Evolutionary conservation across 2,113 vertebrate genomes (phyloP).

Genomic region (Cyprinodon variegatus): DNA sequence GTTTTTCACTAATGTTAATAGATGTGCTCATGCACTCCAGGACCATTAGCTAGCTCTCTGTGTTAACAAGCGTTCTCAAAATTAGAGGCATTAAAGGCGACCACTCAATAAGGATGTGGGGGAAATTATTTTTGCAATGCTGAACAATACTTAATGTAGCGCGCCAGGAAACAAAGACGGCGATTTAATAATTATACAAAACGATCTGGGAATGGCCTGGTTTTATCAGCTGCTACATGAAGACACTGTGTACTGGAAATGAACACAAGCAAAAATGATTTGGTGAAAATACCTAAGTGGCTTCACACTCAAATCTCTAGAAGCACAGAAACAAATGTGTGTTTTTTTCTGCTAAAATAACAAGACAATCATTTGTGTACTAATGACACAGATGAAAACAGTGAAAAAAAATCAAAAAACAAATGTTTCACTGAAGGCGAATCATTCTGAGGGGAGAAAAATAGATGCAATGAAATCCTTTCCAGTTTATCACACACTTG

Average conservation of each 20-base stretch:
- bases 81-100: slow-evolving; percentile 66
- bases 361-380: background rate
- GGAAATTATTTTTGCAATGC: slow-evolving; percentile 64
- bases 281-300: slow-evolving; percentile 5
- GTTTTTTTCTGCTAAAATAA: background rate
- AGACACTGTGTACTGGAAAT: slow-evolving; percentile 12
- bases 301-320: background rate
- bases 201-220: slow-evolving; percentile 32
- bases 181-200: slow-evolving; percentile 52
- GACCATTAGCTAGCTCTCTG: slow-evolving; percentile 72
- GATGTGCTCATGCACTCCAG: slow-evolving; percentile 73
- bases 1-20: slow-evolving; percentile 75
- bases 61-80: slow-evolving; percentile 68
- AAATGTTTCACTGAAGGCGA: background rate
- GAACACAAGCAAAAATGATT: slow-evolving; percentile 24
- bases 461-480: background rate
- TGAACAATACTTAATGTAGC: slow-evolving; percentile 65
- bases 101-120: slow-evolving; percentile 64
- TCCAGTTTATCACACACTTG: background rate
- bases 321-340: background rate
- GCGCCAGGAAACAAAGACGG: slow-evolving; percentile 41
- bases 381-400: background rate
- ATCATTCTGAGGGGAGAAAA: background rate
- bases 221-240: slow-evolving; percentile 36
- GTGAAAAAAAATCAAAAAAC: background rate